Percentiles rank a stretch among this genome's conserved stretches.
These are phyloP conservation scores for Cheilosia pagana DNA, from an alignment of 2,888 invertebrate species.

Conservation along the genomic window DNA sequence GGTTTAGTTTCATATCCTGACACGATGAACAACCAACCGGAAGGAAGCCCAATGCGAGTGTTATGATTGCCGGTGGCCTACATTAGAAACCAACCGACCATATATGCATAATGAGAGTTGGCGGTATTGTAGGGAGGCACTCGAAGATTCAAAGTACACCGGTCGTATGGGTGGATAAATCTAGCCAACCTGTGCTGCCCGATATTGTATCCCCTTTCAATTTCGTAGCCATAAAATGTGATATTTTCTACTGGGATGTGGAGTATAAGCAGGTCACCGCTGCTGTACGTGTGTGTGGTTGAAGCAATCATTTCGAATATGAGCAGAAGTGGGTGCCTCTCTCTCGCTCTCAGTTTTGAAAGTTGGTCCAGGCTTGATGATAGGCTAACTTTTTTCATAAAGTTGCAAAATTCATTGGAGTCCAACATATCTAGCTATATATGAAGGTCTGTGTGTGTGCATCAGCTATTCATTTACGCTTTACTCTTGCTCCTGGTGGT, in stretches of 20 bases:
- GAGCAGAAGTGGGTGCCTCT: constrained; percentile 40
- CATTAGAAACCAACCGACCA: constrained; percentile 26
- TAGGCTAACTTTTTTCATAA: constrained; percentile 67
- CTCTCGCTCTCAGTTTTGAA: constrained; percentile 33
- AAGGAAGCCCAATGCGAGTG: constrained; percentile 45
- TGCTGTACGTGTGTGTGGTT: constrained; percentile 58
- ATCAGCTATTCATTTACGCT: constrained; percentile 38
- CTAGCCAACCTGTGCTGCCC: constrained; percentile 52
- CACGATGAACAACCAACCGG: constrained; percentile 31
- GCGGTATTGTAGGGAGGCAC: constrained; percentile 22
- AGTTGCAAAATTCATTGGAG: constrained; percentile 45
- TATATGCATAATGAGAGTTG: constrained; percentile 45
- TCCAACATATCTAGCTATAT: neutral
- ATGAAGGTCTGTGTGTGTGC: constrained; percentile 28
- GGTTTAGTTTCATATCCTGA: constrained; percentile 49
- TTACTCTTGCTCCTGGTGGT: constrained; percentile 17
- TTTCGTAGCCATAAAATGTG: constrained; percentile 60
- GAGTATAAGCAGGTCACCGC: constrained; percentile 46
- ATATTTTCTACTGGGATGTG: constrained; percentile 59
- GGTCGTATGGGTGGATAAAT: constrained; percentile 24
- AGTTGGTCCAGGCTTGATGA: constrained; percentile 62
- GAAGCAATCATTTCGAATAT: constrained; percentile 57
- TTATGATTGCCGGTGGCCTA: constrained; percentile 53
- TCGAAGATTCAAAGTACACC: constrained; percentile 35
- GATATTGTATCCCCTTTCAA: constrained; percentile 63